Evolutionary conservation across 2,888 invertebrate species (phyloP), one percentile per base, ranked within the genome.

Genomic region (Bellardia pandia): DNA sequence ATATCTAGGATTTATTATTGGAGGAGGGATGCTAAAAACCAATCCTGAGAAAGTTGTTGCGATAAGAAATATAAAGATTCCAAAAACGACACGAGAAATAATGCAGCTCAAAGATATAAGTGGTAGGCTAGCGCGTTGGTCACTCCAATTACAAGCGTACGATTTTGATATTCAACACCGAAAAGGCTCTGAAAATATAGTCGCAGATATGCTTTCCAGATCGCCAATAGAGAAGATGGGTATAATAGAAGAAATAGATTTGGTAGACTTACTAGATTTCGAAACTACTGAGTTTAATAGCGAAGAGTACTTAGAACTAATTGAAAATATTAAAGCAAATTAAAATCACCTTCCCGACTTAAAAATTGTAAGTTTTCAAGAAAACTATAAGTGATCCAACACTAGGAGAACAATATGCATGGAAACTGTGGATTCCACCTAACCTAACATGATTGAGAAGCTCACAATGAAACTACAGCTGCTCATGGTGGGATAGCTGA

Each of bases 261-360:
- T 13, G 3, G 56, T 66, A 11, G 23, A 72, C 1, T 30, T 69
- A 9, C 33, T 69, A 11, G 68, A 69, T n/a, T 60, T 78, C 13
- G 78, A 56, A 4, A 56, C 71, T 1, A 13, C 2, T 7, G 56
- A 53, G 3, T 86, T 88, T 13, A 8, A 80, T 9, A 40, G 16
- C 2, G n/a, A 64, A 5, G 77, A 86, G 30, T 85, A 88, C 23
- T 14, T 6, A 30, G 45, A 80, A 7, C 16, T 78, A 71, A 66
- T 75, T 9, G 13, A 51, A 8, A 30, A 33, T 1, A 68, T 88
- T n/a, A 8, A 51, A 37, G 51, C 64, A 3, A 84, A 88, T 33
- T 3, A 8, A 14, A 81, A 86, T 0, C 72, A 60, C 11, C 53
- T 86, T 1, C 85, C 68, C 3, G 48, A 68, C 3, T 30, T 90